Evolutionary conservation across 2,113 vertebrate species (phyloP).

Genomic region (Aphyosemion australe): DNA sequence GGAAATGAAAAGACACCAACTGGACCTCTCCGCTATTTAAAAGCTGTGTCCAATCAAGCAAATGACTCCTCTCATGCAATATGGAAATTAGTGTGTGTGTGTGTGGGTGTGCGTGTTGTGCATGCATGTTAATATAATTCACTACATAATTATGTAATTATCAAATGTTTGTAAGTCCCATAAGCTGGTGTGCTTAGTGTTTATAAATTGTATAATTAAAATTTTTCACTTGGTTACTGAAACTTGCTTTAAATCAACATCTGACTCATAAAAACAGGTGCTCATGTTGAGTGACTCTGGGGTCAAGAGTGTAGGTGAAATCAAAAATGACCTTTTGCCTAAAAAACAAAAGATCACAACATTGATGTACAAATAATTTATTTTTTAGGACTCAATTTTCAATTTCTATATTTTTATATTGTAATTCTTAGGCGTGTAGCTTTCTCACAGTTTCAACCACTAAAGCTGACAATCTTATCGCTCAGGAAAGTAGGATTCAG

Average conservation of each 20-base stretch:
- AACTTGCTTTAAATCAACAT: constrained; percentile 30
- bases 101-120: background rate
- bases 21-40: constrained; percentile 78
- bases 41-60: constrained; percentile 96
- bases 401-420: background rate
- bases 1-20: constrained; percentile 44
- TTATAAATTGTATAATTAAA: constrained; percentile 96
- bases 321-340: too few relatives aligned
- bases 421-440: background rate
- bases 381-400: background rate
- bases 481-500: constrained; percentile 19
- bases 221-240: constrained; percentile 89
- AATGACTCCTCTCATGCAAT: constrained; percentile 93
- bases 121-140: constrained; percentile 28
- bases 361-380: too few relatives aligned
- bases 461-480: constrained; percentile 60
- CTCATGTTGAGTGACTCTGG: background rate
- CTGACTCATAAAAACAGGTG: background rate
- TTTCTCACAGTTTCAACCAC: constrained; percentile 12
- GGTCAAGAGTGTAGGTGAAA: background rate
- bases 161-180: constrained; percentile 94
- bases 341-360: too few relatives aligned
- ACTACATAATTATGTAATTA: constrained; percentile 92
- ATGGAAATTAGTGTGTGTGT: constrained; percentile 84
- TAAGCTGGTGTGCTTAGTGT: constrained; percentile 94